A percentile compares a stretch with the other conserved stretches of the same genome.
Evolutionary conservation across 2,797 vertebrate genomes (phyloP).

Genomic region (Micrastur ruficollis): DNA sequence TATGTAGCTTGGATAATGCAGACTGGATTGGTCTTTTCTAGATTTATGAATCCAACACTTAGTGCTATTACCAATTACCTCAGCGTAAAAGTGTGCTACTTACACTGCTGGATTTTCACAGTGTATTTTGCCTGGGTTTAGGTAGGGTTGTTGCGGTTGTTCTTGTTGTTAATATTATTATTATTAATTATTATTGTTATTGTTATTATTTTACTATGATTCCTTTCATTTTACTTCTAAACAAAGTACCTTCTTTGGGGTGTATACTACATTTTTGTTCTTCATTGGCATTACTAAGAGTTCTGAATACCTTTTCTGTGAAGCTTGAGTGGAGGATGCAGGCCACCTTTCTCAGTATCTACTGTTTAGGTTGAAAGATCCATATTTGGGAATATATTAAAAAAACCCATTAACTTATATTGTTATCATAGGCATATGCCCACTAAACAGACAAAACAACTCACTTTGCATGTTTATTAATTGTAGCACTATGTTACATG

Average conservation of each 20-base stretch:
- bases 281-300: neutral
- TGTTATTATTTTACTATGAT: neutral
- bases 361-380: neutral
- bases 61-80: neutral
- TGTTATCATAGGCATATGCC: neutral
- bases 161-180: neutral
- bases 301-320: neutral
- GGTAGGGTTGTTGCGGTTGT: neutral
- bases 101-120: neutral
- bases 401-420: accelerated
- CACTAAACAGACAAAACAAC: neutral
- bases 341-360: neutral
- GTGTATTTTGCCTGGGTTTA: neutral
- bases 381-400: neutral
- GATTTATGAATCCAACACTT: neutral
- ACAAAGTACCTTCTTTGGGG: neutral
- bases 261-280: neutral
- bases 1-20: neutral
- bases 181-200: neutral
- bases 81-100: neutral
- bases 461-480: neutral
- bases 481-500: neutral
- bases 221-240: neutral
- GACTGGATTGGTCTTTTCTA: neutral
- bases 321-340: neutral